A percentile compares a stretch with the other conserved stretches of the same genome.
These are phyloP conservation scores for Melanaphis sacchari DNA, from an alignment of 1,140 invertebrate species.

Conservation along the genomic window DNA sequence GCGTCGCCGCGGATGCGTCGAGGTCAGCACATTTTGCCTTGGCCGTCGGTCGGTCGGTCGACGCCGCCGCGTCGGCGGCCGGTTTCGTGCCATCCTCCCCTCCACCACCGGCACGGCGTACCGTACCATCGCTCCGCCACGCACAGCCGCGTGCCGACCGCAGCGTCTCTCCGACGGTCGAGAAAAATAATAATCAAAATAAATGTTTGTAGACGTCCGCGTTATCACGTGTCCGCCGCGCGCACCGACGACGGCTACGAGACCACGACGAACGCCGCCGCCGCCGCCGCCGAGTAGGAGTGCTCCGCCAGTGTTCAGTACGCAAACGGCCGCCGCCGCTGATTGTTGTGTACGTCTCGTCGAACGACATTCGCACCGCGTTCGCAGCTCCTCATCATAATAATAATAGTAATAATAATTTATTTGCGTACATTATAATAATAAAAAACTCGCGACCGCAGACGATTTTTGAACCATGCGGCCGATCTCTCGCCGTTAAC, in stretches of 20 bases:
- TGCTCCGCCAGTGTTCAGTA: background rate
- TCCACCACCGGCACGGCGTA: background rate
- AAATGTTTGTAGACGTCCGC: background rate
- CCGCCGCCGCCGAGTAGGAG: background rate
- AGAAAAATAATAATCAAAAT: constrained; percentile 3
- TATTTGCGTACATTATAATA: background rate
- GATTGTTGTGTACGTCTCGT: background rate
- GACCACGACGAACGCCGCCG: background rate
- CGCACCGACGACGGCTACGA: background rate
- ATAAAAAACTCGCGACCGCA: background rate
- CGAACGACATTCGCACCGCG: background rate
- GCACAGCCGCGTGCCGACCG: background rate
- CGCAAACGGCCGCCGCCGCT: background rate
- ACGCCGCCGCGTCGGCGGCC: background rate
- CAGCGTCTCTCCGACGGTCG: constrained; percentile 36
- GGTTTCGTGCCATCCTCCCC: constrained; percentile 3
- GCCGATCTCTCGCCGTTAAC: background rate
- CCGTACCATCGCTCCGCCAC: background rate
- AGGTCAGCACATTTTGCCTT: constrained; percentile 52
- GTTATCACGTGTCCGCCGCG: constrained; percentile 50
- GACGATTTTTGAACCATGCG: background rate
- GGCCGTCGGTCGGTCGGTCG: background rate
- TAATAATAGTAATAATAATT: background rate
- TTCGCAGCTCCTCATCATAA: background rate
- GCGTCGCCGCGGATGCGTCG: constrained; percentile 1